Evolutionary conservation across 2,888 invertebrate genomes (phyloP).

Genomic region (Malacosoma neustria): DNA sequence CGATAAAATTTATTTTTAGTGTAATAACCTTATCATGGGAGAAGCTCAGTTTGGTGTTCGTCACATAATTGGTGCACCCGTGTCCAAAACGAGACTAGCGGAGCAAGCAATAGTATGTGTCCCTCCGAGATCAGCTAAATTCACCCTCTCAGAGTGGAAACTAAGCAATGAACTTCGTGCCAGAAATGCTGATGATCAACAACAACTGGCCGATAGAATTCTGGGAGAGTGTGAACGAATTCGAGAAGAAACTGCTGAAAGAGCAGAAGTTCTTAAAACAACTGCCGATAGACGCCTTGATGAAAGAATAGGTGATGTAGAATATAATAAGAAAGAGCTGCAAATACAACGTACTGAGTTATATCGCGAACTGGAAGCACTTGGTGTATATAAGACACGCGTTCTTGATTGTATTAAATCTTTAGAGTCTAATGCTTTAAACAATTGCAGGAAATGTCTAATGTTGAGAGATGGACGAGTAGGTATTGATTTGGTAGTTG

Average conservation of each 20-base stretch:
- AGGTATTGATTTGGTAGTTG: conserved; percentile 86
- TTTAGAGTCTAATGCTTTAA: conserved; percentile 78
- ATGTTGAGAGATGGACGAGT: conserved; percentile 85
- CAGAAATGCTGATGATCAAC: conserved; percentile 85
- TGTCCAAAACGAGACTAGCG: conserved; percentile 50
- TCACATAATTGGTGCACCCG: conserved; percentile 53
- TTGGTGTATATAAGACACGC: conserved; percentile 83
- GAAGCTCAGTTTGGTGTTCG: conserved; percentile 54
- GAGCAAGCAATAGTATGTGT: conserved; percentile 60
- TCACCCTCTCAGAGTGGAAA: conserved; percentile 84
- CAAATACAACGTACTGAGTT: conserved; percentile 84
- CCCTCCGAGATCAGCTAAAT: conserved; percentile 69
- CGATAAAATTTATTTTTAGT: no score
- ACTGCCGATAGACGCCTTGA: conserved; percentile 85
- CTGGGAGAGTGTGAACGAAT: conserved; percentile 77
- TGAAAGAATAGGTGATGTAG: conserved; percentile 87
- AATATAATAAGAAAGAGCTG: conserved; percentile 86
- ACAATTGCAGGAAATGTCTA: conserved; percentile 84
- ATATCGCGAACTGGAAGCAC: conserved; percentile 83
- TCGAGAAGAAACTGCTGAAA: conserved; percentile 81
- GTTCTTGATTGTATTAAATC: conserved; percentile 84
- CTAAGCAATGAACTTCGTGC: conserved; percentile 80
- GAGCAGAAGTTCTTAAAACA: conserved; percentile 81
- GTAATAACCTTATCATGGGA: conserved; percentile 36
- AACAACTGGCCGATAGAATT: conserved; percentile 87